Evolutionary conservation across 1,140 invertebrate species (phyloP), one percentile per base, ranked within the genome.

Genomic region (Drosophila saltans): DNA sequence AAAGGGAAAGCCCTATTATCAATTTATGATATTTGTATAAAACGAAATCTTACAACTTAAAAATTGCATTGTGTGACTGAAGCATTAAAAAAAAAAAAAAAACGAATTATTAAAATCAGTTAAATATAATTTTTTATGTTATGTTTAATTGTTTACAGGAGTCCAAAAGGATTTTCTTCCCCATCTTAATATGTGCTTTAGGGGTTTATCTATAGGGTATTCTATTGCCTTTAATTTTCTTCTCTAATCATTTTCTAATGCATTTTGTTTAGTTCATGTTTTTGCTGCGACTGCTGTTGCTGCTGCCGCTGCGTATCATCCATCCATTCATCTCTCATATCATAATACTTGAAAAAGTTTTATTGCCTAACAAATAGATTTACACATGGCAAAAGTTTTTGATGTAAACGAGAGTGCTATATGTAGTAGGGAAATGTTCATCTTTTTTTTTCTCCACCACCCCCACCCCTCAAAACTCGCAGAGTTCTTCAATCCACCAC

Each of bases 311-410:
- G 41, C 41, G n/a, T 52, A 24, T 52, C 45, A 52, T 60, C 16
- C 36, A 55, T 60, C 7, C 21, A 2, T 43, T 56, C 33, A 36
- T 36, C 33, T 5, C 33, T 48, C 36, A 72, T 28, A 66, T 65
- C 43, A 74, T 63, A 71, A 68, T 71, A 70, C 76, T 75, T 74
- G 40, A 45, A 74, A 61, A 85, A 85, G 81, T 85, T 81, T 78
- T 64, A 62, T 59, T 84, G 67, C 75, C 58, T 66, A 67, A 75
- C 41, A 52, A 52, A 82, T 70, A 69, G 78, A 81, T 72, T 78
- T 77, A 52, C 71, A 75, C 81, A 86, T 75, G 75, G 41, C 43
- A 78, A 72, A 85, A 81, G 36, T 85, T 85, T 81, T 72, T 30
- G 55, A 69, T 81, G 78, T 85, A 71, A 61, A 63, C 41, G 48